Evolutionary conservation across 2,797 vertebrate species (phyloP), one percentile per base, ranked within the genome.

Genomic region (Dicrostonyx torquatus): DNA sequence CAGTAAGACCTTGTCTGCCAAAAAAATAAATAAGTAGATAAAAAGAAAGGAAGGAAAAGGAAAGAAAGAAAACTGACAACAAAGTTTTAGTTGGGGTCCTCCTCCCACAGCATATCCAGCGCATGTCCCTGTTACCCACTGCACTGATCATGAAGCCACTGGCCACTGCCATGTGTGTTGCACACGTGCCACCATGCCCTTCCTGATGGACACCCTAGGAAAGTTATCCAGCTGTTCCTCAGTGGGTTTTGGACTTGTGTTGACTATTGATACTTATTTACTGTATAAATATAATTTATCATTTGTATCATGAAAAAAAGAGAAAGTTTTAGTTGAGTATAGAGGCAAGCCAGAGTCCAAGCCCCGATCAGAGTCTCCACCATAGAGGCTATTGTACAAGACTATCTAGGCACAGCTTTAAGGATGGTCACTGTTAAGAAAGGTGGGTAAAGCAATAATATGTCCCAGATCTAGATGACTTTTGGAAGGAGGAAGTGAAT

Each of bases 21-120:
- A 22, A 45, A 22, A 43, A n/a, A 58, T 20, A 58, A 58, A 22
- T 58, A 58, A n/a, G 1, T 18, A 78, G 2, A 5, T 2, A 76
- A 18, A 34, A 62, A 31, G 2, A 17, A 29, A 45, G 12, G 17
- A 34, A 29, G 60, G 6, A 45, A 31, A 13, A 20, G 64, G 29
- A 26, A 12, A 15, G 20, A 53, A 92, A 90, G 92, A 11, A 76
- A 62, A 18, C 10, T 84, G 53, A 91, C 5, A 77, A 72, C 17
- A n/a, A 29, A 82, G 93, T 73, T 93, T 76, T 45, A 68, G 13
- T 50, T 90, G 20, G n/a, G n/a, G n/a, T n/a, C n/a, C n/a, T n/a
- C n/a, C n/a, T n/a, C n/a, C n/a, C n/a, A n/a, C n/a, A n/a, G n/a
- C n/a, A n/a, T n/a, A n/a, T n/a, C n/a, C n/a, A n/a, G n/a, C n/a